These are phyloP conservation scores for Pseudomyrmex flavicornis DNA, from an alignment of 1,140 invertebrate species.

Conservation along the genomic window DNA sequence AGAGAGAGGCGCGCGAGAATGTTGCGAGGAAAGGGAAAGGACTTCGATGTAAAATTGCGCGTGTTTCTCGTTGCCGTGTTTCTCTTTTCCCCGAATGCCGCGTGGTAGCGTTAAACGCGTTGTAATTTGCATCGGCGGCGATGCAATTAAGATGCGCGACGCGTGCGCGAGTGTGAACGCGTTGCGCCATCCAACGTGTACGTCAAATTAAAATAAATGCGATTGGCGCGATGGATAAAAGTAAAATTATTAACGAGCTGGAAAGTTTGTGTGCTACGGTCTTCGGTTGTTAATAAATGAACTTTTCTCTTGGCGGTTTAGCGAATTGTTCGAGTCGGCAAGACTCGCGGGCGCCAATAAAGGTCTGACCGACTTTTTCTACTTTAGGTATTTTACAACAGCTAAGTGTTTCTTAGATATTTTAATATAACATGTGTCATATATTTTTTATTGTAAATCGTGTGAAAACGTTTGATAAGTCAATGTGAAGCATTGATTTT, in stretches of 20 bases:
- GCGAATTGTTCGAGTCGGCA: slow-evolving; percentile 31
- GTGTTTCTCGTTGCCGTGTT: slow-evolving; percentile 16
- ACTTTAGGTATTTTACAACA: neutral
- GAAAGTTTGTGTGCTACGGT: neutral
- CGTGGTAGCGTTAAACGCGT: slow-evolving; percentile 1
- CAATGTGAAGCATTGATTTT: neutral
- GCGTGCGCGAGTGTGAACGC: slow-evolving; percentile 3
- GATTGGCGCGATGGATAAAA: slow-evolving; percentile 48
- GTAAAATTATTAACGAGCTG: slow-evolving; percentile 39
- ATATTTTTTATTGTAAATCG: neutral
- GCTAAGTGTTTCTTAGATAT: neutral
- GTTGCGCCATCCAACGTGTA: slow-evolving; percentile 5
- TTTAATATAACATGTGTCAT: neutral
- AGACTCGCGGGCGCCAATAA: neutral
- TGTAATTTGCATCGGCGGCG: slow-evolving; percentile 54
- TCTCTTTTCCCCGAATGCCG: slow-evolving; percentile 27
- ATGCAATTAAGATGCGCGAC: slow-evolving; percentile 54
- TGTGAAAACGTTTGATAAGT: too few species aligned
- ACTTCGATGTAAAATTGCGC: slow-evolving; percentile 43
- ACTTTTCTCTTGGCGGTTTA: neutral
- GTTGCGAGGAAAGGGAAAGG: slow-evolving; percentile 45
- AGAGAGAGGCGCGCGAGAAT: slow-evolving; percentile 3
- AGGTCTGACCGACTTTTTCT: slow-evolving; percentile 5
- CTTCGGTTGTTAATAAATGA: neutral
- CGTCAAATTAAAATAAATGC: slow-evolving; percentile 33